Evolutionary conservation across 1,140 invertebrate species (phyloP), one percentile per base, ranked within the genome.

Genomic region (Lepidostoma basale): DNA sequence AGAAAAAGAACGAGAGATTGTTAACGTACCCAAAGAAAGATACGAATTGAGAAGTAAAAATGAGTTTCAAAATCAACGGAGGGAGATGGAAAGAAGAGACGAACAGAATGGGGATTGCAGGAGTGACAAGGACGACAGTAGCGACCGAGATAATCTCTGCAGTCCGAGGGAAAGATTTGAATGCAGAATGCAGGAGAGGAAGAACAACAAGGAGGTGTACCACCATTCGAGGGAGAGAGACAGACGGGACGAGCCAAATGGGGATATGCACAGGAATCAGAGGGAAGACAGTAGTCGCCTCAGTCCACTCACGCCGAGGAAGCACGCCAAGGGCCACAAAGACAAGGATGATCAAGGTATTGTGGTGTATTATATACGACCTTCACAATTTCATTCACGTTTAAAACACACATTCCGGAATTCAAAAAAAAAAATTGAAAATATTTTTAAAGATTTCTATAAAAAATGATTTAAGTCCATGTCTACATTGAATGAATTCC

Each of bases 281-380:
- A 69, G 36, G 49, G 71, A 67, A 10, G 67, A 64, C 20, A 67
- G 36, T 26, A 58, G 30, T 23, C 45, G 59, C 6, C 33, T 64
- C 33, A 68, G 69, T 54, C 69, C 65, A 2, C 47, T 42, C 3
- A 28, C 40, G 18, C 26, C 45, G 25, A 47, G 42, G 9, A 62
- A 63, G 40, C 63, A 67, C 9, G 62, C 42, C 8, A 73, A 67
- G 33, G 20, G 28, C 44, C 60, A 58, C 45, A 73, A 73, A 45
- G 71, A 73, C 18, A 73, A 68, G 56, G 72, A 70, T 25, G 72
- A 73, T 30, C 72, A 73, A 73, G 72, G 72, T 73, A 47, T 59
- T 62, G 30, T 42, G 14, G n/a, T 18, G 5, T n/a, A n/a, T n/a
- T n/a, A n/a, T n/a, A n/a, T n/a, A n/a, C n/a, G n/a, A n/a, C n/a